Evolutionary conservation across 2,113 vertebrate genomes (phyloP), one percentile per base, ranked within the genome.

Genomic region (Dasyornis broadbenti): DNA sequence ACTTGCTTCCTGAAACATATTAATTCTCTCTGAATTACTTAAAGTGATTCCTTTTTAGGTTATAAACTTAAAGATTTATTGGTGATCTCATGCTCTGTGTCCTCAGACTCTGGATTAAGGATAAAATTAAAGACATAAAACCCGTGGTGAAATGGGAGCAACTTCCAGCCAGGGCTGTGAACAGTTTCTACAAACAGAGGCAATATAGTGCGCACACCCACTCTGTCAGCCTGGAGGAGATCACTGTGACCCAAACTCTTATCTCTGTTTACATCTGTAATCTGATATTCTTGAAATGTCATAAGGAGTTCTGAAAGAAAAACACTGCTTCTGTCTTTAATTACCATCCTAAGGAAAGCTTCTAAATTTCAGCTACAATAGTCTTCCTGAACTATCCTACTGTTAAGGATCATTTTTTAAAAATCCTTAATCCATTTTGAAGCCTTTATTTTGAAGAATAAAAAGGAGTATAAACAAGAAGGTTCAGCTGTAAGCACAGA

Each of bases 21-120:
- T 86, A 86, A 86, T 95, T 94, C 71, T 84, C 84, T 57, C 69
- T 35, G 49, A 94, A 93, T 96, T 93, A 78, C 84, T 94, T 94
- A 72, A 86, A 86, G 57, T 20, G 8, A 42, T 80, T 95, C 72
- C 40, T 90, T 96, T 95, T 89, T 79, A 70, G 76, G 89, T 92
- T 85, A 85, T 94, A 80, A 91, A 95, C 45, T 13, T 78, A 78
- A 94, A 93, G 76, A 92, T 95, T 93, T 94, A 92, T 91, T 90
- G 88, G 76, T 68, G 69, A 61, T 64, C 23, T 84, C 68, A 33
- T 18, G 33, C 65, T 81, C 69, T 39, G 18, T 88, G 76, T 72
- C 86, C 77, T 83, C 82, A 84, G 27, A 61, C 52, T 86, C 52
- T 64, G 65, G 82, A 78, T 89, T 92, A 92, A 84, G 86, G 53